Conservation (phyloP, 2,797 vertebrate species). For the Taenioides sp. region DNA sequence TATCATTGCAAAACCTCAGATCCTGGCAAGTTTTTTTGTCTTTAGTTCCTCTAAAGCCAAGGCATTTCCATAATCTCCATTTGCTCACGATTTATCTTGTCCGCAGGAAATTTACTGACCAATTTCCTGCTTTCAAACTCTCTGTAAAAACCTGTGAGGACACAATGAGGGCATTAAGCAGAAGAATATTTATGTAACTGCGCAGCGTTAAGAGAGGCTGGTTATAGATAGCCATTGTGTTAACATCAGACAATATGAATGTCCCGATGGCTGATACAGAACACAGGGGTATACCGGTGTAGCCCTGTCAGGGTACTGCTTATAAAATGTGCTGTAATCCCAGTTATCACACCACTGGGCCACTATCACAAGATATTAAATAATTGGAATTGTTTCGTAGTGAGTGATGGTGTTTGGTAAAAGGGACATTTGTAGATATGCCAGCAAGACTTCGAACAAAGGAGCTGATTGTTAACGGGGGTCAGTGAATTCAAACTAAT, state of each 20-base stretch:
- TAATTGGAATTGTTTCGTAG: background rate
- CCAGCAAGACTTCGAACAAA: background rate
- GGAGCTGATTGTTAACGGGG: background rate
- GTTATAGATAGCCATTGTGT: conserved; percentile 47
- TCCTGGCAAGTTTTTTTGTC: conserved; percentile 9
- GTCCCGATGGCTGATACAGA: conserved; percentile 29
- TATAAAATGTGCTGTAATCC: conserved; percentile 18
- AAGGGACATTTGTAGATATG: background rate
- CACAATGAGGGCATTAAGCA: conserved; percentile 43
- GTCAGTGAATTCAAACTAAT: too few relatives aligned
- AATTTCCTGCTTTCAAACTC: conserved; percentile 45
- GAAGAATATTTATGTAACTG: conserved; percentile 54
- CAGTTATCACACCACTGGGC: background rate
- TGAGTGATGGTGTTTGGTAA: conserved; percentile 1
- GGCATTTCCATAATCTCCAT: conserved; percentile 52
- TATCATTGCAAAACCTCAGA: conserved; percentile 9
- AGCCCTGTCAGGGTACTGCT: conserved; percentile 16
- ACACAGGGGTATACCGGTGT: conserved; percentile 7
- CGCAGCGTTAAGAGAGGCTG: conserved; percentile 23
- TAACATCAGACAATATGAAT: conserved; percentile 49
- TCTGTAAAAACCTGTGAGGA: conserved; percentile 34
- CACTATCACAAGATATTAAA: conserved; percentile 8
- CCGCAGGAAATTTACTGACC: conserved; percentile 46
- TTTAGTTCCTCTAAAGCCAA: conserved; percentile 20
- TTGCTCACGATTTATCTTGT: conserved; percentile 47